Conservation (phyloP, 2,888 invertebrate species). For the Camptogramma bilineatum region DNA sequence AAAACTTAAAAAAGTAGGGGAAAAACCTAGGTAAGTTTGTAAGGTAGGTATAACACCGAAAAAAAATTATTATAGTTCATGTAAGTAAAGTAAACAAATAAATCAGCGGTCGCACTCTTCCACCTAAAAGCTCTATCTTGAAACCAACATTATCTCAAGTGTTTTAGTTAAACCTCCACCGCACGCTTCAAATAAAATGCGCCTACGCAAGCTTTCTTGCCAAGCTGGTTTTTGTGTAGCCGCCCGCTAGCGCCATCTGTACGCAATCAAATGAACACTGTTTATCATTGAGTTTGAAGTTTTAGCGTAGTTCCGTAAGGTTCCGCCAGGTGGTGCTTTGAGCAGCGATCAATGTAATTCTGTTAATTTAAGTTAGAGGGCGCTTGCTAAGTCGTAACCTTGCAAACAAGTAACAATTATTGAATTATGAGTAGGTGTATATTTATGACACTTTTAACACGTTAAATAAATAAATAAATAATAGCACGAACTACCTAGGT, state of each 20-base stretch:
- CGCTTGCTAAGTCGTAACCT: conserved; percentile 32
- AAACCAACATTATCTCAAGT: conserved; percentile 11
- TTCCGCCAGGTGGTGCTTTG: conserved; percentile 55
- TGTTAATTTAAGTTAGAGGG: conserved; percentile 52
- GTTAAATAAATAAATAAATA: no score
- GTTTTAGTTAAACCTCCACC: conserved; percentile 5
- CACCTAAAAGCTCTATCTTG: conserved; percentile 29
- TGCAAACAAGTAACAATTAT: no score
- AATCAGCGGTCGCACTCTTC: conserved; percentile 27
- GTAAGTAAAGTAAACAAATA: conserved; percentile 21
- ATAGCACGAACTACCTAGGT: no score
- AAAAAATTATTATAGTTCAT: no score
- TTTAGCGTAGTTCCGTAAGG: conserved; percentile 41
- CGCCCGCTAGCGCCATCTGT: conserved; percentile 65
- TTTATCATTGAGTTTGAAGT: conserved; percentile 2
- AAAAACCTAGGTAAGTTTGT: no score
- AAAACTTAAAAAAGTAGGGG: no score
- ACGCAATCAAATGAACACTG: conserved; percentile 24
- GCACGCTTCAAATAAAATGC: conserved; percentile 31
- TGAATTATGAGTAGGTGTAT: no score
- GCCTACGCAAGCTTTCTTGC: conserved; percentile 47
- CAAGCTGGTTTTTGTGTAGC: conserved; percentile 22
- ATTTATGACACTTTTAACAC: no score
- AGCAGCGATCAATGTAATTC: conserved; percentile 38
- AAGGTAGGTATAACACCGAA: no score